Percentiles rank a stretch among this genome's conserved stretches.
phyloP scores from a whole-genome alignment of 2,888 invertebrate genomes.

The Macropis europaea region DNA sequence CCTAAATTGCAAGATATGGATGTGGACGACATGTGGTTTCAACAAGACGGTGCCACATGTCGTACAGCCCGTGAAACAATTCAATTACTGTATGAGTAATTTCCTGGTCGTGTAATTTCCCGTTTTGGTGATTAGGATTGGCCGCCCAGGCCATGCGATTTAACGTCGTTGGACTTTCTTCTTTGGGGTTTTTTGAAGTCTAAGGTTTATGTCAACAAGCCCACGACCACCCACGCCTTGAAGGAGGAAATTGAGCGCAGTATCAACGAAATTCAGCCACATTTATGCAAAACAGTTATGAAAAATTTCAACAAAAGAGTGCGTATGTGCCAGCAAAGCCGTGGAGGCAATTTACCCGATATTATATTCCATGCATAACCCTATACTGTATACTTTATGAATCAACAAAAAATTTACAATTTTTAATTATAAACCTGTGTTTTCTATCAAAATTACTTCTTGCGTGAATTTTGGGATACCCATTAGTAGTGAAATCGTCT shows the following conservation, averaged over 20 bases:
- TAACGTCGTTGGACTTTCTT: too few species aligned
- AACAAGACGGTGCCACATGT: slow-evolving; percentile 7
- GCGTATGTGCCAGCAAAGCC: slow-evolving; percentile 57
- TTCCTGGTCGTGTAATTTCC: background rate
- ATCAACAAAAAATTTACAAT: slow-evolving; percentile 17
- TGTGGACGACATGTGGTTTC: slow-evolving; percentile 29
- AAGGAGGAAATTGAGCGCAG: slow-evolving; percentile 49
- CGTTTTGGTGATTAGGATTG: background rate
- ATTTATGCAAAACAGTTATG: slow-evolving; percentile 59
- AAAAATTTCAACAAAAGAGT: slow-evolving; percentile 58
- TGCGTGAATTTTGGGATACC: slow-evolving; percentile 3
- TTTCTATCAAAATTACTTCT: slow-evolving; percentile 6
- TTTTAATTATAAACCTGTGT: slow-evolving; percentile 4
- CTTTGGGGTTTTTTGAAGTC: slow-evolving; percentile 27
- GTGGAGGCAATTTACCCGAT: slow-evolving; percentile 50
- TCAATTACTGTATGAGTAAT: background rate
- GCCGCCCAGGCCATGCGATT: too few species aligned
- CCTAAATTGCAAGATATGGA: slow-evolving; percentile 22
- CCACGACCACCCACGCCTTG: slow-evolving; percentile 42
- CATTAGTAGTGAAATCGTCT: too few species aligned
- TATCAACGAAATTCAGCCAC: slow-evolving; percentile 59
- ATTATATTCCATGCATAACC: slow-evolving; percentile 22
- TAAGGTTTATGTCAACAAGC: slow-evolving; percentile 51
- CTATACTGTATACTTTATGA: slow-evolving; percentile 13
- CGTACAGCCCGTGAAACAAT: background rate